Evolutionary conservation across 2,797 vertebrate genomes (phyloP).

Genomic region (Dallia pectoralis): DNA sequence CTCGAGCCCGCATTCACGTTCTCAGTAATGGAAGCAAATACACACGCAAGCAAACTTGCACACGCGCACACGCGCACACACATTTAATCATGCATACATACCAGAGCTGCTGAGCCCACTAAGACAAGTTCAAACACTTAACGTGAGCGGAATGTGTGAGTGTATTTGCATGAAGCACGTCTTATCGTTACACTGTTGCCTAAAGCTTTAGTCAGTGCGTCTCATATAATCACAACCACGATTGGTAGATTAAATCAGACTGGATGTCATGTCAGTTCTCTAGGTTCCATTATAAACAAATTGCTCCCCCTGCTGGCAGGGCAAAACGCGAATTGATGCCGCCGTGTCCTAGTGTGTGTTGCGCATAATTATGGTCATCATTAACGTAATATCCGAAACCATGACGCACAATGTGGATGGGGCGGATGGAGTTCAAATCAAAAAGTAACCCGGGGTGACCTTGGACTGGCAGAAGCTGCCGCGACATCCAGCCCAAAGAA

Average conservation of each 20-base stretch:
- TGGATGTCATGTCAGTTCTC: neutral
- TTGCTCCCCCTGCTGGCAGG: slow-evolving; percentile 1
- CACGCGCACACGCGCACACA: neutral
- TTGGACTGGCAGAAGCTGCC: slow-evolving; percentile 64
- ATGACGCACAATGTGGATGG: slow-evolving; percentile 34
- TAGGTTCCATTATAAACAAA: neutral
- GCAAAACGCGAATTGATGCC: neutral
- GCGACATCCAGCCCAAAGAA: slow-evolving; percentile 75
- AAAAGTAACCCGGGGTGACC: slow-evolving; percentile 71
- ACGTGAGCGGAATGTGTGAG: neutral
- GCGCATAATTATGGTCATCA: neutral
- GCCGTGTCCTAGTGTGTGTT: neutral
- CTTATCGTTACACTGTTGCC: neutral
- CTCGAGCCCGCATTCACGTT: neutral
- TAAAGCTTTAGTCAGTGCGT: neutral
- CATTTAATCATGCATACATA: neutral
- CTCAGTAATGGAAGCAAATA: neutral
- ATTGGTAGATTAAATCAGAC: neutral
- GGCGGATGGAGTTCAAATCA: slow-evolving; percentile 71
- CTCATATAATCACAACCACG: neutral
- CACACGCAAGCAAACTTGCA: neutral
- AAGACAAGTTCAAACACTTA: neutral
- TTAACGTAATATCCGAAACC: neutral
- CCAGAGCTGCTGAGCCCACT: neutral
- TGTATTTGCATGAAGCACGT: neutral